Base-by-base conservation (phyloP, 2,888 invertebrate species). In the Tricholauxania praeusta region DNA sequence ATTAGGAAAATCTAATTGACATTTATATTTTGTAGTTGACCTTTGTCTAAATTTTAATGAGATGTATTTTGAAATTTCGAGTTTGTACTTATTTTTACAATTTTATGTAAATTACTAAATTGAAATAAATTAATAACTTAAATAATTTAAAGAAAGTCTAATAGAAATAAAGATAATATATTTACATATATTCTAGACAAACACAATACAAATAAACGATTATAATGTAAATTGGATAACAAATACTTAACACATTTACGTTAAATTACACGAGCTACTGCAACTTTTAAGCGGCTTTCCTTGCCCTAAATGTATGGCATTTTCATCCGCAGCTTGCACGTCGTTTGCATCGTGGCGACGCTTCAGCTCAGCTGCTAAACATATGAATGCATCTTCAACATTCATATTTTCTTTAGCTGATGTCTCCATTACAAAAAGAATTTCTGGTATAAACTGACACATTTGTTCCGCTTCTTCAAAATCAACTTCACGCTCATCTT, bases 401-500 rank as follows among this genome's bases (percentile, higher is more conserved):
- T 96, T 96, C 66, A 94, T 94, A 84, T 96, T 96, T 82, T 94
- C 95, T 88, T 96, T 96, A 76, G 96, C 96, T 75, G 96, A 96
- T 2, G 96, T 94, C 88, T 96, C 96, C 89, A 96, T 90, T 51
- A 95, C 93, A 86, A 93, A 93, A 85, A 95, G 90, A 66, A 96
- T 93, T 89, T 96, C 96, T 28, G 95, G 94, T 82, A 95, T 92
- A 86, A 93, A 94, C 81, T 94, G 92, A 83, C 95, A 94, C 88
- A 96, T 92, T 48, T 94, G 93, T 85, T 95, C 93, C 0, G 96
- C 96, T 86, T 97, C 97, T 78, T 93, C 93, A 55, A 92, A 91
- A 80, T 95, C 93, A 1, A 97, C 96, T 87, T 96, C 95, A 70
- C 96, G 88, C 78, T 94, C 91, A 32, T 91, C 91, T 73, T 92